Conservation (phyloP, 2,888 invertebrate species). For the Nephrotoma guestfalica region DNA sequence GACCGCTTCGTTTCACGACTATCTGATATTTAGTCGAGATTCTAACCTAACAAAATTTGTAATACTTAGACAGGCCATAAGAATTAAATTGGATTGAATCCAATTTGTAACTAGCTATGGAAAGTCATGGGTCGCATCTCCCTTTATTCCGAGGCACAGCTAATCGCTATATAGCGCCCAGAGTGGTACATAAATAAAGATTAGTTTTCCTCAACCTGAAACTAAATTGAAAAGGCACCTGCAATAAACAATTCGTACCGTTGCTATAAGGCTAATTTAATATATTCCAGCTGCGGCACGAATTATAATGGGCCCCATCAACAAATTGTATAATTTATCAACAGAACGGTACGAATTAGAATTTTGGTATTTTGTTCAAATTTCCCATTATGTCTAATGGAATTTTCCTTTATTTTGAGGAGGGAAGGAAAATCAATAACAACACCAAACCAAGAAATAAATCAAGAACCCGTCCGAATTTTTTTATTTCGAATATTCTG, state of each 20-base stretch:
- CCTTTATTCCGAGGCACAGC: too few relatives aligned
- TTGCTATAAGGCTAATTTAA: background rate
- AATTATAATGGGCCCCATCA: background rate
- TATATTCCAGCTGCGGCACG: background rate
- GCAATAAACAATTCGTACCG: background rate
- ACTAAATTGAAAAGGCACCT: background rate
- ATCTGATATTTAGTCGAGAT: too few relatives aligned
- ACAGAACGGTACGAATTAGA: background rate
- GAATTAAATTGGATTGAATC: too few relatives aligned
- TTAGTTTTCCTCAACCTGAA: too few relatives aligned
- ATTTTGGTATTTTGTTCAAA: background rate
- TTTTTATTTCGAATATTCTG: background rate
- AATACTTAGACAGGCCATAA: too few relatives aligned
- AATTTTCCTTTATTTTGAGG: background rate
- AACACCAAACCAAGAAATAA: background rate
- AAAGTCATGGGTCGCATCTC: too few relatives aligned
- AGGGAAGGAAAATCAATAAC: background rate
- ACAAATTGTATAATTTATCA: background rate
- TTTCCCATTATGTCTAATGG: background rate
- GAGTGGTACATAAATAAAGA: too few relatives aligned
- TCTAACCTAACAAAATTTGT: too few relatives aligned
- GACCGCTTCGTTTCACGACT: too few relatives aligned
- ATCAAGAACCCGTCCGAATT: background rate
- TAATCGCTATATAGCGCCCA: too few relatives aligned
- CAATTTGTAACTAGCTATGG: too few relatives aligned